A percentile compares a stretch with the other conserved stretches of the same genome.
Evolutionary conservation across 2,113 vertebrate species (phyloP).

Genomic region (Thamnaconus septentrionalis): DNA sequence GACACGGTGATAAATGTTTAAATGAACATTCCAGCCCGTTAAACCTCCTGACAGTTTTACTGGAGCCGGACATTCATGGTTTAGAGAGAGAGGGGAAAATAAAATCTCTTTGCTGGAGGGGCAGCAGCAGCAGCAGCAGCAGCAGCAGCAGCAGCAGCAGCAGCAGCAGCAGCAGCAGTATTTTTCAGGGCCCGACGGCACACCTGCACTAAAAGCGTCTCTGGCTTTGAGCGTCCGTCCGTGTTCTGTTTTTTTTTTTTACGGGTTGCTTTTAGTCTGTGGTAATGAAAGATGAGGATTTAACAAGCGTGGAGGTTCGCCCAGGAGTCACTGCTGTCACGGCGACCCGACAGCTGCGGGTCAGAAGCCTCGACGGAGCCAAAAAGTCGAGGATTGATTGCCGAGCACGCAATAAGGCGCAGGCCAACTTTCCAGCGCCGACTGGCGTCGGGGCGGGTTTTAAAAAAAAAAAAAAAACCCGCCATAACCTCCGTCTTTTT

Average conservation of each 20-base stretch:
- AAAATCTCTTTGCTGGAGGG: constrained; percentile 2
- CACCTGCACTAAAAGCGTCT: constrained; percentile 36
- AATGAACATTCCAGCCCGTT: constrained; percentile 69
- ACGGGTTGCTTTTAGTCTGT: constrained; percentile 39
- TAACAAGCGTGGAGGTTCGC: constrained; percentile 22
- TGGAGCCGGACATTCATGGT: constrained; percentile 19
- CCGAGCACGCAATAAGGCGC: no score
- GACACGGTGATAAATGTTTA: constrained; percentile 56
- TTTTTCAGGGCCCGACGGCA: constrained; percentile 22
- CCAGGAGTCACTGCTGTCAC: constrained; percentile 23
- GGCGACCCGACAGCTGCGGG: constrained; percentile 7
- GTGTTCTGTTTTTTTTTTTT: constrained; percentile 33
- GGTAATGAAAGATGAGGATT: constrained; percentile 31
- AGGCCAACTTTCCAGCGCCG: no score
- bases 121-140: constrained; percentile 20
- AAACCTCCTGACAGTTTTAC: constrained; percentile 44
- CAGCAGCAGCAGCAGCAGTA: constrained; percentile 12
- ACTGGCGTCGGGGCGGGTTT: no score
- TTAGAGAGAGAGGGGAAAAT: constrained; percentile 6
- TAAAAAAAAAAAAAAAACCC: no score
- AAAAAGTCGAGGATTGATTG: no score
- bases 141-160: constrained; percentile 1
- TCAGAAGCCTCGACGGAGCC: no score
- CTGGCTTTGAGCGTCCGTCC: constrained; percentile 9
- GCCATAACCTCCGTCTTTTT: no score